Conservation (phyloP, 2,888 invertebrate species). For the Therioaphis trifolii region DNA sequence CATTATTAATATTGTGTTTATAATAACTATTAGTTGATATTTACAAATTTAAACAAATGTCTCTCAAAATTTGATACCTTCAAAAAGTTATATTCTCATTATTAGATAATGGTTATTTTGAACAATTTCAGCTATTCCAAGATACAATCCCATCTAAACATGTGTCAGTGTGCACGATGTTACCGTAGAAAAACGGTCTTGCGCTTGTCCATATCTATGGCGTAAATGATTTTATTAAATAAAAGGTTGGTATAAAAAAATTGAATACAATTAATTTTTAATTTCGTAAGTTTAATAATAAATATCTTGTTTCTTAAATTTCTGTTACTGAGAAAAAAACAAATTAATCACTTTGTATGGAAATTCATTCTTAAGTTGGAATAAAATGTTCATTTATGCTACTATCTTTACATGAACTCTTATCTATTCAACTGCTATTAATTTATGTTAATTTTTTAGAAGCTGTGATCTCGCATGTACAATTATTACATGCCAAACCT, state of each 20-base stretch:
- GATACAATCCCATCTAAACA: conserved; percentile 53
- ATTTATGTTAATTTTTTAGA: conserved; percentile 58
- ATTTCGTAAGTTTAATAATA: conserved; percentile 24
- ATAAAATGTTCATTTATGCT: conserved; percentile 33
- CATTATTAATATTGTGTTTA: background rate
- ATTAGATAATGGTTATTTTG: conserved; percentile 60
- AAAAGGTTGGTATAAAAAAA: conserved; percentile 58
- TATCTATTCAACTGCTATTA: conserved; percentile 45
- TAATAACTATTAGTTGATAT: background rate
- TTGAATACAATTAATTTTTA: conserved; percentile 12
- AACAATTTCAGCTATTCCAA: conserved; percentile 60
- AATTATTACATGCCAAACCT: conserved; percentile 47
- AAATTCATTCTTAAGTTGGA: conserved; percentile 1
- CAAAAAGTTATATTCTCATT: conserved; percentile 49
- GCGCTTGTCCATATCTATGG: conserved; percentile 26
- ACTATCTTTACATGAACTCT: background rate
- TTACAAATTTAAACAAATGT: conserved; percentile 1
- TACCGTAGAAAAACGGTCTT: conserved; percentile 51
- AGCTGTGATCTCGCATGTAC: conserved; percentile 59
- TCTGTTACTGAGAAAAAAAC: background rate
- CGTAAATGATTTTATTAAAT: conserved; percentile 49
- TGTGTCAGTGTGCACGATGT: conserved; percentile 41
- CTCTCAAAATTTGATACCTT: conserved; percentile 9
- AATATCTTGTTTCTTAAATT: background rate
- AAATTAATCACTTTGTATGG: too few relatives aligned